Base-by-base conservation (phyloP, 2,113 vertebrate genomes). In the Bungarus multicinctus region DNA sequence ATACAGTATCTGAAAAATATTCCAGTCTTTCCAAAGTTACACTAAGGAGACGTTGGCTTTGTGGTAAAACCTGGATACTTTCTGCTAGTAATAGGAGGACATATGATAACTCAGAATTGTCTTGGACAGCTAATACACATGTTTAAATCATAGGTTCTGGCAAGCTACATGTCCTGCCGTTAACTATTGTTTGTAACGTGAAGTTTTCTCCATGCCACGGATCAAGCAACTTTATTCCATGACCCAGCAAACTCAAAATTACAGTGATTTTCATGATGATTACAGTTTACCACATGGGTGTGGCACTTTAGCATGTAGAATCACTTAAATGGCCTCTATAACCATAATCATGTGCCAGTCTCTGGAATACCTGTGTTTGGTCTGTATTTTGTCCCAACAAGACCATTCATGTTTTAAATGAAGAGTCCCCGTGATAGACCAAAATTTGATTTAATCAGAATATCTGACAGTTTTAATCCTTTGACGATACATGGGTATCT, bases 1-100 rank as follows among this genome's bases (percentile, higher is more conserved):
- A 5, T 69, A 69, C 4, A 69, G 81, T 54, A 92, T 20, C 45
- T 52, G 87, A 94, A 53, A 89, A 95, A 85, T 86, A 30, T 54
- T 23, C 50, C 64, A 10, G 12, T 25, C 16, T 6, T 20, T 53
- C 34, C 64, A 92, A 34, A 74, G 2, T 91, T 64, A 60, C 43
- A 39, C 27, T 34, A 50, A 85, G 53, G 25, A 20, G 16, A 50
- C 12, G 16, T 3, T 11, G 45, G 52, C 7, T n/a, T 9, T 60
- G 27, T 52, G 22, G 11, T n/a, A 57, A 50, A 74, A 45, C 1
- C 30, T 89, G 69, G 18, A n/a, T 5, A 47, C 6, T 39, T 88
- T 74, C 23, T 57, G 14, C 11, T 39, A 57, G 3, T 88, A 88
- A 64, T 52, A 87, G 14, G 25, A 57, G 47, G 34, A 27, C 88